Base-by-base conservation (phyloP, 2,888 invertebrate species). In the Ferrisia virgata region DNA sequence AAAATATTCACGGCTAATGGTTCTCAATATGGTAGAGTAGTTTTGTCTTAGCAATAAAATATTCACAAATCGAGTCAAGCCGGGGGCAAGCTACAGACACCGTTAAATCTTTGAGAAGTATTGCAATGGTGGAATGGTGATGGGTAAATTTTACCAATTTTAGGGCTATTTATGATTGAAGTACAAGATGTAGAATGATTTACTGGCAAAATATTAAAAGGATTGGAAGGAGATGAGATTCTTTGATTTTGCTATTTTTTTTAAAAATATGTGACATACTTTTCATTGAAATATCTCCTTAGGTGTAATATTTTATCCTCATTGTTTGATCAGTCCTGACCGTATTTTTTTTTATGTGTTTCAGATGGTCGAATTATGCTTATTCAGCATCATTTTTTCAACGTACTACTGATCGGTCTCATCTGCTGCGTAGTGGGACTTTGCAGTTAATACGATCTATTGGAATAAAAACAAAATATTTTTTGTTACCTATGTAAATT, bases 401-500 rank as follows among this genome's bases (percentile, higher is more conserved):
- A 64, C 15, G 64, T 64, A 28, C 28, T 64, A 5, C 3, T 64
- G 64, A 64, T 64, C 64, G 28, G 64, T 64, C 28, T 28, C 28
- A 64, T 64, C 28, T 15, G 64, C 18, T 76, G 72, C 36, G 8
- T 76, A 36, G 36, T 76, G 8, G 36, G 72, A 18, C 72, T 76
- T 18, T 36, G 33, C 72, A 76, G 72, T 76, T 76, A 76, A 76
- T 76, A 76, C 72, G 36, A 4, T 53, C 53, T 53, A 53, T 1
- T 22, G 3, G 72, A 15, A 15, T 64, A 28, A 64, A 76, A 36
- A 76, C 36, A 76, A 18, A 33, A n/a, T n/a, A 33, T 18, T 36
- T 18, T 64, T 64, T 36, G 72, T 76, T 76, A 76, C 72, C 72
- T 76, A 11, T 76, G 72, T 76, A 76, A 76, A 76, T 18, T 36